A percentile compares a stretch with the other conserved stretches of the same genome.
These are phyloP conservation scores for Xestia c-nigrum DNA, from an alignment of 2,888 invertebrate genomes.

Conservation along the genomic window DNA sequence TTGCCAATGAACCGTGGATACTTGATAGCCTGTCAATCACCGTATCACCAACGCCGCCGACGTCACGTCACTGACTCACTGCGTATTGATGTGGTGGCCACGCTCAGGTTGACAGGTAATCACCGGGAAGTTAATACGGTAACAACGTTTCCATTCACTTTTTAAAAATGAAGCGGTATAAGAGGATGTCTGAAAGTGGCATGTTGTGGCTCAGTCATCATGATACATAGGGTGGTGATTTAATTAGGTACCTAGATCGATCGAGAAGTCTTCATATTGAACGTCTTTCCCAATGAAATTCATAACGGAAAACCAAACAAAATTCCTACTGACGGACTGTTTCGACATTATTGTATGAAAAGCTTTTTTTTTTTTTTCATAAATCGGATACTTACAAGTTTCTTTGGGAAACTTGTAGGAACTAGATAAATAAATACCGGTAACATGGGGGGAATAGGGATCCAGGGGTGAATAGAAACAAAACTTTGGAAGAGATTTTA, in stretches of 20 bases:
- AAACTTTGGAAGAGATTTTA: too few species aligned
- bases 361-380: background rate
- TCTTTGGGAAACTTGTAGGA: background rate
- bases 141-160: background rate
- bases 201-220: background rate
- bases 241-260: background rate
- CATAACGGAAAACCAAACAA: background rate
- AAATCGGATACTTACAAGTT: background rate
- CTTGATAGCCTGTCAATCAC: conserved; percentile 35
- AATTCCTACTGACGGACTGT: too few species aligned
- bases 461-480: too few species aligned
- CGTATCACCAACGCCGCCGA: background rate
- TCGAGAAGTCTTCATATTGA: background rate
- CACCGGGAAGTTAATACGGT: conserved; percentile 15
- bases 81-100: conserved; percentile 8
- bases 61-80: conserved; percentile 35
- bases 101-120: conserved; percentile 46
- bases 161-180: background rate
- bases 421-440: too few species aligned
- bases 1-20: conserved; percentile 5
- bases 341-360: too few species aligned
- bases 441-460: too few species aligned
- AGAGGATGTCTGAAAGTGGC: background rate
- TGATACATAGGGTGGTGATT: background rate
- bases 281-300: background rate